phyloP scores from a whole-genome alignment of 2,888 invertebrate genomes.

The Julus scanicus region DNA sequence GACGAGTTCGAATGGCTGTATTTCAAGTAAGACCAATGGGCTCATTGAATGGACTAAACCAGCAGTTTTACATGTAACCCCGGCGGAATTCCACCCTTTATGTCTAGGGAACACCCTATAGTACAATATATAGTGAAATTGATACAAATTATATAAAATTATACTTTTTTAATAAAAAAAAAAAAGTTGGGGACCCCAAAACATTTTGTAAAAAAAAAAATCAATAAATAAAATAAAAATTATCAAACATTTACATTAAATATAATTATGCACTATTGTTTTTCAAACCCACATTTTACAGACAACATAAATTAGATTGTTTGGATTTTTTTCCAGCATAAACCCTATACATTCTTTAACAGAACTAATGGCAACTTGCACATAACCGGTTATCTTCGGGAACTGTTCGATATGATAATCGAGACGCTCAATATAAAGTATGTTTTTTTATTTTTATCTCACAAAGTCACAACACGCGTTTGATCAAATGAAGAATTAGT shows the following conservation, averaged over 20 bases:
- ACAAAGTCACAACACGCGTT: background rate
- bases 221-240: no score
- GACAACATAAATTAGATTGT: background rate
- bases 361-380: constrained; percentile 13
- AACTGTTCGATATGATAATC: constrained; percentile 50
- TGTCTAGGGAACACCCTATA: no score
- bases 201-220: no score
- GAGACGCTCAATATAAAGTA: constrained; percentile 52
- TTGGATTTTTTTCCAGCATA: constrained; percentile 41
- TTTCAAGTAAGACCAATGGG: constrained; percentile 41
- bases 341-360: constrained; percentile 51
- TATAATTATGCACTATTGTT: no score
- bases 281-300: background rate
- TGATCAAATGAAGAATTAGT: background rate
- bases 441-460: background rate
- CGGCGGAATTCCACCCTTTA: no score
- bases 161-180: no score
- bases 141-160: no score
- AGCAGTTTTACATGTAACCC: background rate
- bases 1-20: constrained; percentile 41
- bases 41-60: background rate
- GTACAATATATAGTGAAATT: no score
- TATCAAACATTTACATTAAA: no score
- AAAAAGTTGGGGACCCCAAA: no score
- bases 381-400: constrained; percentile 51